Percentiles rank a stretch among this genome's conserved stretches.
Conservation (phyloP, 2,797 vertebrate species). For the Chrosomus eos region DNA sequence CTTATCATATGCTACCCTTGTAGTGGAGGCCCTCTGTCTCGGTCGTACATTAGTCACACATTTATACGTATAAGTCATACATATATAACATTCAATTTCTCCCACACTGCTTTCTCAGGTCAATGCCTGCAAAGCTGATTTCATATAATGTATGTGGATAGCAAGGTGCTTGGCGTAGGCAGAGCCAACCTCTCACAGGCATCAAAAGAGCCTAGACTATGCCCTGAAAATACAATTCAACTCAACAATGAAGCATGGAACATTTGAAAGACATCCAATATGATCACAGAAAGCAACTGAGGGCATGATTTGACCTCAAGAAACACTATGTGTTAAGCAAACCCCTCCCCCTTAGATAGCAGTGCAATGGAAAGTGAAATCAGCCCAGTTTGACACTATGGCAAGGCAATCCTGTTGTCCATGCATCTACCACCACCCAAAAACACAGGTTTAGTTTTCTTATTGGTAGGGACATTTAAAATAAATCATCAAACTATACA, state of each 20-base stretch:
- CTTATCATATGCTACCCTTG: too few relatives aligned
- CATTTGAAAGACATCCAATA: conserved; percentile 8
- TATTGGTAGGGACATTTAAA: too few relatives aligned
- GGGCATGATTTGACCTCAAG: neutral
- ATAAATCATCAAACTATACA: too few relatives aligned
- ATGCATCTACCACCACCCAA: too few relatives aligned
- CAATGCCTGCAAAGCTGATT: neutral
- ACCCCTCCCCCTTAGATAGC: neutral
- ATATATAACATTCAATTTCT: too few relatives aligned
- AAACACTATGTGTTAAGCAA: neutral
- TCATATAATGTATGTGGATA: neutral
- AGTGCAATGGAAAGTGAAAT: neutral
- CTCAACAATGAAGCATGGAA: neutral
- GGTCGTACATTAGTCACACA: too few relatives aligned
- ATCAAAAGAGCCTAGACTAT: neutral
- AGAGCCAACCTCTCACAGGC: conserved; percentile 9
- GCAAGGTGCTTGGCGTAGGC: neutral
- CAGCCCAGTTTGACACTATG: neutral
- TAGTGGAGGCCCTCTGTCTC: too few relatives aligned
- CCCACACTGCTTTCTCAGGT: neutral
- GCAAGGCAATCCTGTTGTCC: neutral
- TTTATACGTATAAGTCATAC: too few relatives aligned
- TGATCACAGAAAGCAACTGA: neutral
- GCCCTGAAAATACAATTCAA: conserved; percentile 8
- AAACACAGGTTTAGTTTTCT: too few relatives aligned